Conservation (phyloP, 2,113 vertebrate genomes). For the Platysternon megacephalum region DNA sequence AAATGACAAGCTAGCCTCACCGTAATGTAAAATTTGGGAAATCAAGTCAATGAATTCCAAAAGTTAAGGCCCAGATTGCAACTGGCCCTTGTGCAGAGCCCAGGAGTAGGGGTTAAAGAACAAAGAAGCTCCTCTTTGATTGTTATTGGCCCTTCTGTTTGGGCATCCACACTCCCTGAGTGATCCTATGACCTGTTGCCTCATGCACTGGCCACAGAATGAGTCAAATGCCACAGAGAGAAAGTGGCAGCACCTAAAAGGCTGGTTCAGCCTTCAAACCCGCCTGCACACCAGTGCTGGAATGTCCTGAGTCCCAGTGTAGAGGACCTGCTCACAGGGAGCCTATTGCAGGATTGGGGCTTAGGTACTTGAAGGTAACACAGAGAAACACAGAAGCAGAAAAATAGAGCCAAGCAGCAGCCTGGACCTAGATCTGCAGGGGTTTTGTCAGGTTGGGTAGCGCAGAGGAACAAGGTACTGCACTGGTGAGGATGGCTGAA, state of each 20-base stretch:
- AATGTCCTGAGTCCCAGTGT: not conserved
- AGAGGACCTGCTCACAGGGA: not conserved
- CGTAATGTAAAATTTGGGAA: not conserved
- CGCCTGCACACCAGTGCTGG: accelerated
- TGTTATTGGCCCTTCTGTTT: not conserved
- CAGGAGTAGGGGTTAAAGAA: not conserved
- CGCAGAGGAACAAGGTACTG: no score
- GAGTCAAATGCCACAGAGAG: not conserved
- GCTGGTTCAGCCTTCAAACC: not conserved
- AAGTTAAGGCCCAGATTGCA: not conserved
- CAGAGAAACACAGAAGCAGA: not conserved
- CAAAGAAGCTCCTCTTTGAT: not conserved
- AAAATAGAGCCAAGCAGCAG: no score
- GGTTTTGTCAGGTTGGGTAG: no score
- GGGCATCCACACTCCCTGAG: not conserved
- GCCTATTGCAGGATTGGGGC: not conserved
- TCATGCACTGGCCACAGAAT: not conserved
- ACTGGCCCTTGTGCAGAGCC: not conserved
- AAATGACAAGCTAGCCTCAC: not conserved
- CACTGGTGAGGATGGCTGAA: no score
- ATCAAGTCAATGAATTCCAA: constrained; percentile 3
- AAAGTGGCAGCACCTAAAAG: not conserved
- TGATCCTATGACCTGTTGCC: not conserved
- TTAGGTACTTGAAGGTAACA: not conserved
- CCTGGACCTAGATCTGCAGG: no score